phyloP scores from a whole-genome alignment of 2,888 invertebrate genomes.

The Schizotus pectinicornis region DNA sequence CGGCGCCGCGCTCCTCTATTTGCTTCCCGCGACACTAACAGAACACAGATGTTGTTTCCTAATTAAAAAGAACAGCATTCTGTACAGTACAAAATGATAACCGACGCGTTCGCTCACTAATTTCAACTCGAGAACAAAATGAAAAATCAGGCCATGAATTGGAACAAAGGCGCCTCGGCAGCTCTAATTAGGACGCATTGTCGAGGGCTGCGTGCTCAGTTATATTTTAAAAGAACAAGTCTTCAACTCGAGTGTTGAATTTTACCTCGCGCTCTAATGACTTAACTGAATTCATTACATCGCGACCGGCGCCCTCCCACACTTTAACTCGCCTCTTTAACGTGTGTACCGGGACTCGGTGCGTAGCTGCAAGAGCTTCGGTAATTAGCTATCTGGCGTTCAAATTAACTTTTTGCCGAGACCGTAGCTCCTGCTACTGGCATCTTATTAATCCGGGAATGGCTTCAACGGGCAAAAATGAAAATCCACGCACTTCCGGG shows the following conservation, averaged over 20 bases:
- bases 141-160: slow-evolving; percentile 45
- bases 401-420: slow-evolving; percentile 29
- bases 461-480: slow-evolving; percentile 19
- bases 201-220: slow-evolving; percentile 47
- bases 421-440: slow-evolving; percentile 18
- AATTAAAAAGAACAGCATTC: slow-evolving; percentile 54
- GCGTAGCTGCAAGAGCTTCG: slow-evolving; percentile 4
- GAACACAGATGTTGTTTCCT: slow-evolving; percentile 56
- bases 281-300: slow-evolving; percentile 47
- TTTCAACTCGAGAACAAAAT: slow-evolving; percentile 43
- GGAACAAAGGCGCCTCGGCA: slow-evolving; percentile 45
- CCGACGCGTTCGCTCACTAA: slow-evolving; percentile 47
- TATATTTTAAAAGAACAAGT: slow-evolving; percentile 49
- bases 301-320: slow-evolving; percentile 20
- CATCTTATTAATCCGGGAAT: slow-evolving; percentile 29
- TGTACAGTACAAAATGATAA: slow-evolving; percentile 45
- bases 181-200: slow-evolving; percentile 51
- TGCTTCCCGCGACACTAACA: slow-evolving; percentile 49
- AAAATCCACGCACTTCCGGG: slow-evolving; percentile 17
- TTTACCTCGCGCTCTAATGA: slow-evolving; percentile 44
- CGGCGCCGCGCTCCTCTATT: slow-evolving; percentile 38
- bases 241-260: slow-evolving; percentile 45
- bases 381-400: slow-evolving; percentile 42
- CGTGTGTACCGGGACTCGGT: not conserved
- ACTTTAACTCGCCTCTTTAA: slow-evolving; percentile 5